Base-by-base conservation (phyloP, 2,888 invertebrate species). In the Rosalia funebris region DNA sequence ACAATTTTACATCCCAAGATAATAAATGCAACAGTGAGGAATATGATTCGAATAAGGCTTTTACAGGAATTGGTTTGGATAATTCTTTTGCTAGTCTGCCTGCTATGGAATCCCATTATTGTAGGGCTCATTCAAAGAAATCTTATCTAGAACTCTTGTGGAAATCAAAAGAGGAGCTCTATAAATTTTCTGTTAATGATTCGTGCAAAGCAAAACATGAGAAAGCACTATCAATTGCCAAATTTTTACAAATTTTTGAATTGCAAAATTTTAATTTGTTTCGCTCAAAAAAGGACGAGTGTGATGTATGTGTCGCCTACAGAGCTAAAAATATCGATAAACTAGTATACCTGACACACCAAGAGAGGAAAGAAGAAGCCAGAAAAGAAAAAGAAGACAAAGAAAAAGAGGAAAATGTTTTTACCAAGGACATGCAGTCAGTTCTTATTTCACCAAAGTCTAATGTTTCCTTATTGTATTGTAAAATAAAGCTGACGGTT, bases 361-460 rank as follows among this genome's bases (percentile, higher is more conserved):
- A 11, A 12, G 4, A 11, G 5, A 19, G 5, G 20, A 45, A 20
- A 7, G 4, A 45, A 20, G 45, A 45, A 12, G 25, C 20, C 7
- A 52, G 57, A 36, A 19, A 37, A 9, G 63, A 53, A 42, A 62
- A 67, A 45, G 14, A 32, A 32, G 62, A 63, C 12, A 5, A 12
- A 12, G 14, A 36, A 67, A 58, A 61, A 39, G 61, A 45, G 16
- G 34, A 53, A 15, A 60, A 46, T 59, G 45, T 45, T 11, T 61
- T 44, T 15, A 54, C 56, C 2, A 57, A 65, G 52, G 63, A 68
- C 37, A 36, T 64, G 11, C 58, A 61, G 34, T 57, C 58, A 16
- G 65, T 67, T 9, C 45, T 66, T 20, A 11, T 63, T 16, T 42
- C 48, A 7, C 62, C 57, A n/a, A 60, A 58, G 50, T 60, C 57